Base-by-base conservation (phyloP, 2,797 vertebrate species). In the Melopsittacus undulatus region DNA sequence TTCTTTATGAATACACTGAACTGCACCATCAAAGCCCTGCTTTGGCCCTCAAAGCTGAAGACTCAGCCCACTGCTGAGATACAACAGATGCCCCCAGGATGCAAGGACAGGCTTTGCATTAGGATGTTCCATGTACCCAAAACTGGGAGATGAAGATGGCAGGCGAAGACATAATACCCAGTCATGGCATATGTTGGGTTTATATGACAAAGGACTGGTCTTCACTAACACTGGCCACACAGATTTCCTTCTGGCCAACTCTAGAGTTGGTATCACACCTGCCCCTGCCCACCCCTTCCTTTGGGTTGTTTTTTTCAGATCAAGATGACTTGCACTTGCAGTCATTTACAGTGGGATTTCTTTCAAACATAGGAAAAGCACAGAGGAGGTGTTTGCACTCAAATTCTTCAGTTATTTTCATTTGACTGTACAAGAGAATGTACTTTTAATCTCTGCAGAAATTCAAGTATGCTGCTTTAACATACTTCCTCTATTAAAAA, bases 61-160 rank as follows among this genome's bases (percentile, higher is more conserved):
- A 15, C 46, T 88, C 79, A 54, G 36, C 69, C 30, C 46, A 38
- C n/a, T 2, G 8, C 89, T 54, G 57, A 48, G 75, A 73, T 62
- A 51, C 13, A 16, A 6, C 19, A 9, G 0, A 0, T 6, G 46
- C 13, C 61, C 42, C 4, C 2, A 8, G 13, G 49, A 34, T 4
- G 0, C 16, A 7, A 42, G 77, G 6, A 40, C 49, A 48, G 30
- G n/a, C 38, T 77, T 8, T 32, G 29, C 5, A 0, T 26, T 19
- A 38, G 4, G 1, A 36, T 22, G 32, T 52, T 45, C 27, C 2
- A 14, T 0, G 8, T 23, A 45, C 32, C 49, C 13, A 24, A 29
- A 45, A 13, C 3, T 3, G 32, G 45, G 32, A 73, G 21, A 27
- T 38, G 46, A 66, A 73, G 0, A 0, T 3, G 10, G 22, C 42